Evolutionary conservation across 2,113 vertebrate species (phyloP), one percentile per base, ranked within the genome.

Genomic region (Lonchura striata): DNA sequence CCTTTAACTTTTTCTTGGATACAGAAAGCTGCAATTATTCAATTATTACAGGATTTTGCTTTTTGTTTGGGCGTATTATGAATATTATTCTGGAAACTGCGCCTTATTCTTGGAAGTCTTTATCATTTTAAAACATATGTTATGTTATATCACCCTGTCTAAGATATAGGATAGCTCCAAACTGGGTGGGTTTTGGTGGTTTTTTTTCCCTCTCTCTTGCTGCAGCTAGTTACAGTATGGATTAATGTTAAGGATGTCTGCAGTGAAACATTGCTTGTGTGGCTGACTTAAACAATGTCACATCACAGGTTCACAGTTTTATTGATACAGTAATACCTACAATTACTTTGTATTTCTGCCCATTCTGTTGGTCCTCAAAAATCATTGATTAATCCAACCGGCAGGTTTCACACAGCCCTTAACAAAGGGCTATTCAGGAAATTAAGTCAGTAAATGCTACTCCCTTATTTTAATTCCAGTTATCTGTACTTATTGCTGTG

Each of bases 41-140:
- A 85, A 50, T 94, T 88, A 94, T 92, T 96, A 97, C 82, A 69
- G 80, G 92, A 59, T 82, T 91, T 94, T 91, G 44, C 53, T 95
- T 97, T 97, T 97, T 96, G 91, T 98, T 97, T 97, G 83, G 93
- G 78, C 89, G 75, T 84, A n/a, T 88, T 88, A 95, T 96, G 90
- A 84, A 86, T 95, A 96, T 90, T 97, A 96, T 97, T 96, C 95
- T 96, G 95, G 94, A 97, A 96, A 70, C 94, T 81, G 70, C 25
- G 4, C 96, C 94, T 97, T 96, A 94, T 97, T 97, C 96, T 96
- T 97, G 82, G 96, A 97, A 97, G 86, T 94, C 96, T 97, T 98
- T 96, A 97, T 97, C 95, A 90, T 95, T 97, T 98, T 88, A 95
- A 97, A 98, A 84, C 89, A 97, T 92, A 89, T 92, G 96, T 78